phyloP scores from a whole-genome alignment of 2,113 vertebrate genomes.

The Otolemur garnettii region DNA sequence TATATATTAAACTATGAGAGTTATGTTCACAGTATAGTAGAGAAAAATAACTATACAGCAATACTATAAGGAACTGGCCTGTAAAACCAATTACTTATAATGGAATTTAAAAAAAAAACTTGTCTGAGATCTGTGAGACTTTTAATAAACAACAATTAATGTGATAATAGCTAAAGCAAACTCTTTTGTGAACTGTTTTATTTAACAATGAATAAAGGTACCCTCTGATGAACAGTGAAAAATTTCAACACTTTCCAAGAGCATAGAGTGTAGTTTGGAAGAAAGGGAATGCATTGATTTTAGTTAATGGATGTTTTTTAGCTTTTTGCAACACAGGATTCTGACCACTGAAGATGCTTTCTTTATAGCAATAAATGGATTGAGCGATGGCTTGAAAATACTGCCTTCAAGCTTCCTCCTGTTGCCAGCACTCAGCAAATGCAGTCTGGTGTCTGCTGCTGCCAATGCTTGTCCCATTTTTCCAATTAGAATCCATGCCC shows the following conservation, averaged over 20 bases:
- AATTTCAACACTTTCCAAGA: conserved; percentile 31
- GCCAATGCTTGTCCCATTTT: conserved; percentile 11
- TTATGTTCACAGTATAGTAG: background rate
- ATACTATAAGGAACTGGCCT: background rate
- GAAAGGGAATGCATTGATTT: conserved; percentile 71
- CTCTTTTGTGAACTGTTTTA: background rate
- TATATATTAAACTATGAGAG: background rate
- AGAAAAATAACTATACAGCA: background rate
- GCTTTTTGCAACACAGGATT: conserved; percentile 11
- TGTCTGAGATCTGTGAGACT: background rate
- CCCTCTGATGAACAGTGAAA: background rate
- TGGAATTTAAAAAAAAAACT: background rate
- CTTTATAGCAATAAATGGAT: conserved; percentile 59
- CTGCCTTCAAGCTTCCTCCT: background rate
- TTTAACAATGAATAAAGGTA: conserved; percentile 6
- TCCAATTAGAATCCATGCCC: conserved; percentile 58
- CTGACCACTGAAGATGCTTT: conserved; percentile 38
- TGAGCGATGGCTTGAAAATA: conserved; percentile 42
- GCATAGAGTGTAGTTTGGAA: conserved; percentile 33
- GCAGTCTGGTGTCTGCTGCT: background rate
- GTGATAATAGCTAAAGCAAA: conserved; percentile 13
- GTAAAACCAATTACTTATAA: background rate
- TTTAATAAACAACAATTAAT: conserved; percentile 47
- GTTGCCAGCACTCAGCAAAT: conserved; percentile 5
- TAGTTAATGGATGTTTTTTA: conserved; percentile 69